Evolutionary conservation across 64 coral and sea anemone genomes (phyloP), one percentile per base, ranked within the genome.

Genomic region (Porites lutea): DNA sequence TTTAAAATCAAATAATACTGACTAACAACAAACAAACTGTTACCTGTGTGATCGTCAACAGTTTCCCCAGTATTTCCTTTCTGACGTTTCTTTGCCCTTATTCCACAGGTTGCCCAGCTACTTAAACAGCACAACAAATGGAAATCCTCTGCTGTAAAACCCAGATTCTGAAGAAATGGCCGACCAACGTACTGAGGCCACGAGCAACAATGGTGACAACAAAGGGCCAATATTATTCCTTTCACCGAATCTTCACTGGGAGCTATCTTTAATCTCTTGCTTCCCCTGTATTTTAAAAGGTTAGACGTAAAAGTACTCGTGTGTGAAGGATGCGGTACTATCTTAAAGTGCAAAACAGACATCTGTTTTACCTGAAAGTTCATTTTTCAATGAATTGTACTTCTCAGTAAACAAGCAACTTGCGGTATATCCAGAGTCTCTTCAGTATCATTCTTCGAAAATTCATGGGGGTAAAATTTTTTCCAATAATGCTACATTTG

Each of bases 61-160:
- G 64, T 72, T 48, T 4, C 19, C 21, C 14, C 64, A 77, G 15
- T 48, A 13, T 19, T 66, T 77, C 59, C 59, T 85, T 62, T 53
- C 8, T 19, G 0, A 1, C 83, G 59, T 74, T 58, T 70, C 46
- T 88, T 71, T 8, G 65, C 78, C 9, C 94, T 89, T 43, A 93
- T 92, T 44, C 97, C 97, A 99, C 94, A 99, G 71, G 97, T 99
- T 44, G 97, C 97, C 97, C 97, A 99, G 74, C 97, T 96, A 61
- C 91, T 96, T 18, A 99, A 82, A 65, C 94, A 92, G 78, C 97
- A 99, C 14, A 99, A 27, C 14, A 96, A 53, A 69, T 99, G 94
- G 66, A 99, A 99, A 6, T 96, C 88, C 64, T 79, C 61, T 9
- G 94, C 88, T 10, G 91, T 93, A 75, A 99, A 88, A 22, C 97